A percentile compares a stretch with the other conserved stretches of the same genome.
Conservation (phyloP, 1,140 invertebrate species). For the Drosophila kohkoa region DNA sequence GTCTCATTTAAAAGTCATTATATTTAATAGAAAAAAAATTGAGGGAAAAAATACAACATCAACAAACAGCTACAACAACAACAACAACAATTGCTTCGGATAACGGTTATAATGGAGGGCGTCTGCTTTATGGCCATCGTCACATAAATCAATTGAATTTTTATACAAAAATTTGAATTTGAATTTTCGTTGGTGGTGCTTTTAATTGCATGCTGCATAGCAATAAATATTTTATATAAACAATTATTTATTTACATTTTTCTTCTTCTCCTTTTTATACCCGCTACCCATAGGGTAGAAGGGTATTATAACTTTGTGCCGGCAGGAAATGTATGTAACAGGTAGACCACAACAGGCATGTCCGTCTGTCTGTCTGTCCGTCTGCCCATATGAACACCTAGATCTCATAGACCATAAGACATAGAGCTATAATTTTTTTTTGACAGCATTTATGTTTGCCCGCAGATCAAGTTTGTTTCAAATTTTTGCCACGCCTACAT, state of each 20-base stretch:
- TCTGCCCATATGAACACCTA: too few species aligned
- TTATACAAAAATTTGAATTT: conserved; percentile 62
- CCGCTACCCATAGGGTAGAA: too few species aligned
- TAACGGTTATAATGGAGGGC: conserved; percentile 50
- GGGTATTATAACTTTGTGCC: too few species aligned
- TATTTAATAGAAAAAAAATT: conserved; percentile 53
- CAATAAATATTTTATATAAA: conserved; percentile 50
- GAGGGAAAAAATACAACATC: conserved; percentile 10
- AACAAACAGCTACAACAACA: conserved; percentile 4
- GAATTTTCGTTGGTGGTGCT: conserved; percentile 10
- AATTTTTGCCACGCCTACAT: too few species aligned
- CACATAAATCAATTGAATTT: conserved; percentile 74
- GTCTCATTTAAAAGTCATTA: conserved; percentile 78
- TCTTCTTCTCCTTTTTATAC: too few species aligned
- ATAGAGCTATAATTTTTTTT: too few species aligned
- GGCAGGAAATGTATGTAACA: too few species aligned
- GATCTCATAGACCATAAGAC: too few species aligned
- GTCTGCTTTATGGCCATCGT: conserved; percentile 37
- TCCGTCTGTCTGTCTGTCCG: too few species aligned
- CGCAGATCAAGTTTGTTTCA: too few species aligned
- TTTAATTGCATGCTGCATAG: conserved; percentile 64
- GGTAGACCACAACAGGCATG: too few species aligned
- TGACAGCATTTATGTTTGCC: too few species aligned
- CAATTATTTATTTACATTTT: conserved; percentile 36
- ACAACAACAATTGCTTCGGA: conserved; percentile 47